Conservation (phyloP, 2,888 invertebrate genomes). For the Mactromeris polynyma region DNA sequence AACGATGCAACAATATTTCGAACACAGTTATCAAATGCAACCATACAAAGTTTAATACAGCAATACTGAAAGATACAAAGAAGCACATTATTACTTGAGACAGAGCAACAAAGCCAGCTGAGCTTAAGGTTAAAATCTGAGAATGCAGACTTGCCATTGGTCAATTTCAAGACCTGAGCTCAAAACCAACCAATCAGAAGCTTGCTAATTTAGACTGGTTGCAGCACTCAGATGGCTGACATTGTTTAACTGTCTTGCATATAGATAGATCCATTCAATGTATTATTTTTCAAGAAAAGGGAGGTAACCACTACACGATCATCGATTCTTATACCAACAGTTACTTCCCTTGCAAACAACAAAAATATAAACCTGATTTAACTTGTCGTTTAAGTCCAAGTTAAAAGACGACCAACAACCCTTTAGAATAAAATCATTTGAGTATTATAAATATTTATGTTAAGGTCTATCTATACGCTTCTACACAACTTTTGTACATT, state of each 20-base stretch:
- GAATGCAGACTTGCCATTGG: no score
- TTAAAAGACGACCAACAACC: neutral
- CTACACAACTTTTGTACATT: neutral
- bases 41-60: neutral
- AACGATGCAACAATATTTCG: conserved; percentile 38
- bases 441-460: neutral
- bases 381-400: no score
- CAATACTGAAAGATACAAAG: neutral
- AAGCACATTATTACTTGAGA: neutral
- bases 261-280: neutral
- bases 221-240: no score
- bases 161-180: no score
- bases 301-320: neutral
- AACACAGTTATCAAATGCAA: conserved; percentile 35
- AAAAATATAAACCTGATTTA: no score
- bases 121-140: no score
- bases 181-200: no score
- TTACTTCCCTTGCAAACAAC: neutral
- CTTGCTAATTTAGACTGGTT: no score
- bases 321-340: neutral
- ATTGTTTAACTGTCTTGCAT: neutral
- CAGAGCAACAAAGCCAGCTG: neutral
- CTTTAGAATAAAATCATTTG: neutral
- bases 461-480: neutral
- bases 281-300: neutral